Conservation (phyloP, 2,797 vertebrate genomes). For the Avahi laniger region DNA sequence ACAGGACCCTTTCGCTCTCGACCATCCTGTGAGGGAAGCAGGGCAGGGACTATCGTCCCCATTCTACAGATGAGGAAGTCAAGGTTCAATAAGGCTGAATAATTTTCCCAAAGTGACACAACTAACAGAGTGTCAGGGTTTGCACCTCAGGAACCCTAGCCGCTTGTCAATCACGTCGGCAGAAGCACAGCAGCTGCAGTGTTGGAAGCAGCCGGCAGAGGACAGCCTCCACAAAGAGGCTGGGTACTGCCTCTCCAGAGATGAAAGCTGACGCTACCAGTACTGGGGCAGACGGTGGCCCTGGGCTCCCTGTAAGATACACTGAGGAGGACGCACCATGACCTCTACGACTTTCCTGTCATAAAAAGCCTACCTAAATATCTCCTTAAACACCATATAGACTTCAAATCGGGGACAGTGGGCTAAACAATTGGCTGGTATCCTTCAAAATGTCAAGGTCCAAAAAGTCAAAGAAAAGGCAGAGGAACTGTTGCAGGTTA, state of each 20-base stretch:
- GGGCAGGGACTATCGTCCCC: neutral
- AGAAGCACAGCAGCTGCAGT: neutral
- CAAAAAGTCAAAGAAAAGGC: neutral
- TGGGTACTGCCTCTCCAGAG: too few species aligned
- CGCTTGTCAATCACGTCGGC: neutral
- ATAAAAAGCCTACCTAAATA: neutral
- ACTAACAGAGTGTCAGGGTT: neutral
- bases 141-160: neutral
- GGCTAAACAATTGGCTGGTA: neutral
- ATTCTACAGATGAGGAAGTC: neutral
- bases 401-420: neutral
- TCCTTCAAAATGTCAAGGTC: neutral
- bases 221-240: slow-evolving; percentile 47
- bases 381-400: neutral
- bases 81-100: neutral
- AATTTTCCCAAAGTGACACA: neutral
- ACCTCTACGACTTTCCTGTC: neutral
- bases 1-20: neutral
- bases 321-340: neutral
- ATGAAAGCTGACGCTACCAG: rapidly evolving
- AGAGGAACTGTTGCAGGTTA: neutral
- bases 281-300: rapidly evolving
- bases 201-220: slow-evolving; percentile 24
- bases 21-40: neutral
- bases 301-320: neutral